These are phyloP conservation scores for Antheraea yamamai DNA, from an alignment of 2,888 invertebrate species.

Conservation along the genomic window DNA sequence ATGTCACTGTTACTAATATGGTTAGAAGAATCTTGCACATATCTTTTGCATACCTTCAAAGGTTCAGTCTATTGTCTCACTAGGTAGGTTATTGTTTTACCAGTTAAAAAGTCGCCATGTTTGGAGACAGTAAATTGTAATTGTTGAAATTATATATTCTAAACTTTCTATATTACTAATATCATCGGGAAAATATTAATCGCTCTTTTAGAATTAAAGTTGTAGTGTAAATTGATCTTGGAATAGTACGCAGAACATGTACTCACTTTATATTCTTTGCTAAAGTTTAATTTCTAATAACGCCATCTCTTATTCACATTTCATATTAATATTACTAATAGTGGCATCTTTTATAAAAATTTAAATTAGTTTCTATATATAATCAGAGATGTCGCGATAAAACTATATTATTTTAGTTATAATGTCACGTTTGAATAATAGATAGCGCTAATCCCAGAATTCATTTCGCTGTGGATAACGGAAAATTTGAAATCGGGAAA, in stretches of 20 bases:
- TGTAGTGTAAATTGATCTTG: not conserved
- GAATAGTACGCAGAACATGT: not conserved
- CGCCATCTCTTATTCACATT: not conserved
- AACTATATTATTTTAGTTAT: not conserved
- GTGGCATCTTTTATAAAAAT: not conserved
- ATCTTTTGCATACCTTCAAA: not conserved
- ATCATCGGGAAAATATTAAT: not conserved
- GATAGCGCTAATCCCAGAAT: constrained; percentile 39
- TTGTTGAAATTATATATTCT: not conserved
- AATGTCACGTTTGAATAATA: constrained; percentile 13
- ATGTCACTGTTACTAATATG: not conserved
- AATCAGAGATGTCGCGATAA: constrained; percentile 15
- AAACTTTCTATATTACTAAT: not conserved
- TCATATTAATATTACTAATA: not conserved
- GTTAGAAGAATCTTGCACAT: not conserved
- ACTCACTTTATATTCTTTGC: not conserved
- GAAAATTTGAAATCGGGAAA: constrained; percentile 65
- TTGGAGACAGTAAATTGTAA: not conserved
- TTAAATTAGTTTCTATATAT: not conserved
- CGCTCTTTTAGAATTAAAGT: not conserved
- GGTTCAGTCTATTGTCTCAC: too few species aligned
- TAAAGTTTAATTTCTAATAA: not conserved
- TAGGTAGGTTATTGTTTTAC: too few species aligned
- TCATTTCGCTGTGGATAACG: constrained; percentile 39
- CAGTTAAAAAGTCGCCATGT: too few species aligned